phyloP scores from a whole-genome alignment of 2,113 vertebrate species.

The Actenoides lindsayi region DNA sequence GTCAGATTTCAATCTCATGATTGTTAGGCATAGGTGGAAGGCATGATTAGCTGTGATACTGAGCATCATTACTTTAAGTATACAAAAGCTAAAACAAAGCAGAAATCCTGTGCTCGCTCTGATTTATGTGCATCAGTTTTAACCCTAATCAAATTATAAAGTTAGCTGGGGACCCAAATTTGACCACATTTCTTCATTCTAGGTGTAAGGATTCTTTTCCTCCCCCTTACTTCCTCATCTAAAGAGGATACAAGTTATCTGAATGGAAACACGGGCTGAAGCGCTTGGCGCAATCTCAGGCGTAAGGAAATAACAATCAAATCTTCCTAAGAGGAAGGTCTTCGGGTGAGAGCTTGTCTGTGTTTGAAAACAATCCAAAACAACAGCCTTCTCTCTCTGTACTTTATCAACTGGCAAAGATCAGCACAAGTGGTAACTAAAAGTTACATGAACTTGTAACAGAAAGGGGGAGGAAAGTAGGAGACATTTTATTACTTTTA shows the following conservation, averaged over 20 bases:
- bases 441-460: constrained; percentile 14
- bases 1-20: neutral
- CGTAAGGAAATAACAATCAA: neutral
- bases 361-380: constrained; percentile 36
- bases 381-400: neutral
- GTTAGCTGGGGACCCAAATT: neutral
- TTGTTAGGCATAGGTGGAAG: neutral
- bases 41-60: neutral
- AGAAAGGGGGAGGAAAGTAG: neutral
- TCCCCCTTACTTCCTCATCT: neutral
- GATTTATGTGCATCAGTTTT: neutral
- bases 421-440: neutral
- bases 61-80: neutral
- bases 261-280: neutral
- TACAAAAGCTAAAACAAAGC: neutral
- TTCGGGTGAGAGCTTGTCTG: neutral
- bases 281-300: neutral
- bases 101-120: neutral
- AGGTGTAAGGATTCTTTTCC: neutral
- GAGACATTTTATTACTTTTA: neutral
- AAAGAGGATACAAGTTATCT: neutral
- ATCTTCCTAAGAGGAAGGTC: neutral
- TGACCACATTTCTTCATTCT: neutral
- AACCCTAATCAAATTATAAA: neutral
- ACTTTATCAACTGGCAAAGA: constrained; percentile 45